A percentile compares a stretch with the other conserved stretches of the same genome.
Evolutionary conservation across 2,797 vertebrate genomes (phyloP).

Genomic region (Melanotaenia trifasciata): DNA sequence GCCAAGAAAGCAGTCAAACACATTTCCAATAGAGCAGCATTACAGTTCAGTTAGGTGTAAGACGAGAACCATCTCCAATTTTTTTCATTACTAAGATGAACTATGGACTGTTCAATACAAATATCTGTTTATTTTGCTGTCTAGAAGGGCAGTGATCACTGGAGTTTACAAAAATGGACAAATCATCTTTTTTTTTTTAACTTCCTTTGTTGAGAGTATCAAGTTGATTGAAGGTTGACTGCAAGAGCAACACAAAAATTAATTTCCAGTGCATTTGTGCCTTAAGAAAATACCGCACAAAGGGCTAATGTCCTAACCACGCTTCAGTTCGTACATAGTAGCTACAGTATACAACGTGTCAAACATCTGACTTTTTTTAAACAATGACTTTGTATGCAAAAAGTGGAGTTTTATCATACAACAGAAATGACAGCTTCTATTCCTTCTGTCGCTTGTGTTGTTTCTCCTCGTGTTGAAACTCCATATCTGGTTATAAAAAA

Average conservation of each 20-base stretch:
- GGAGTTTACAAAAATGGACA: not conserved
- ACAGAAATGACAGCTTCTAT: constrained; percentile 50
- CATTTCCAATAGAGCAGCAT: not conserved
- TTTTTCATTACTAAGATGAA: not conserved
- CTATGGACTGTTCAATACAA: constrained; percentile 16
- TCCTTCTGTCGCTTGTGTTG: constrained; percentile 43
- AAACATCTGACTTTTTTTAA: constrained; percentile 33
- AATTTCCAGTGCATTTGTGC: constrained; percentile 72
- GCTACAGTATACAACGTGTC: constrained; percentile 50
- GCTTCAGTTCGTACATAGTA: constrained; percentile 64
- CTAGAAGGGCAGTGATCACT: constrained; percentile 42
- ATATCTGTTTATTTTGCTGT: constrained; percentile 10
- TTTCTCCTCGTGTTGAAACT: constrained; percentile 27
- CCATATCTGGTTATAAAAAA: constrained; percentile 53
- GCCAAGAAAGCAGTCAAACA: not conserved
- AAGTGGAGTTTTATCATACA: constrained; percentile 43
- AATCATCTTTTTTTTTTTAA: not conserved
- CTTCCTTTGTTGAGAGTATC: not conserved
- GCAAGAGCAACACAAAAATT: constrained; percentile 16
- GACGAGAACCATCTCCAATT: not conserved
- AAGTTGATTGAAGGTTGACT: not conserved
- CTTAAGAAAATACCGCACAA: constrained; percentile 62
- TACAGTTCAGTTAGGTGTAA: not conserved
- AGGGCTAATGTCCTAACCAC: constrained; percentile 38
- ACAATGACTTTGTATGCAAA: constrained; percentile 52